Evolutionary conservation across 2,113 vertebrate genomes (phyloP).

Genomic region (Oryzias melastigma): DNA sequence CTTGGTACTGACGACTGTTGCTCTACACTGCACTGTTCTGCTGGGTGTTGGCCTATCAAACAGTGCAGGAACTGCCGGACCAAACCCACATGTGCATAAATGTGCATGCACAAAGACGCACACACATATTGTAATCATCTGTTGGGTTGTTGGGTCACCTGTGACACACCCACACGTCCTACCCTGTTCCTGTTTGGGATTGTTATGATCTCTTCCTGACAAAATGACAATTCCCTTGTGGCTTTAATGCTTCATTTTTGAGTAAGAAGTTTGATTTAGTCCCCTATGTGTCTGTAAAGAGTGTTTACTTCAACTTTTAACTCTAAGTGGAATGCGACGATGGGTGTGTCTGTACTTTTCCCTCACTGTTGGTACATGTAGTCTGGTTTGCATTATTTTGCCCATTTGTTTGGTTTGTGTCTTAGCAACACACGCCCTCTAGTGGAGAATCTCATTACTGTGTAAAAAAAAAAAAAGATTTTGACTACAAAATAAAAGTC

Average conservation of each 20-base stretch:
- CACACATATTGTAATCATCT: not conserved
- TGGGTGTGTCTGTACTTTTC: constrained; percentile 74
- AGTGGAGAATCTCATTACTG: constrained; percentile 42
- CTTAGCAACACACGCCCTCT: constrained; percentile 47
- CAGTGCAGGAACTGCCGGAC: constrained; percentile 9
- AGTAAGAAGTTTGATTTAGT: not conserved
- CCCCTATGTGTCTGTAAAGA: not conserved
- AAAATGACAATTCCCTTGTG: constrained; percentile 2
- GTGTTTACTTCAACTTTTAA: constrained; percentile 9
- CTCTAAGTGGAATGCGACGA: constrained; percentile 41
- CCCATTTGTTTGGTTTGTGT: constrained; percentile 23
- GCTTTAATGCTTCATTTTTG: constrained; percentile 13
- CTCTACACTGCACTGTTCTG: constrained; percentile 21
- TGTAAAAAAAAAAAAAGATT: not conserved
- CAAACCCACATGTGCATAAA: constrained; percentile 7
- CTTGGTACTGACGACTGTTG: constrained; percentile 51
- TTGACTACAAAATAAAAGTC: not conserved
- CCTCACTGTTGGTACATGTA: constrained; percentile 27
- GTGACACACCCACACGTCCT: constrained; percentile 42
- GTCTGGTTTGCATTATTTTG: constrained; percentile 47
- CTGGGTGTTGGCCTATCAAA: constrained; percentile 53
- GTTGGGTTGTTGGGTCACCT: constrained; percentile 2
- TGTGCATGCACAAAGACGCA: not conserved
- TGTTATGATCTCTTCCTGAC: not conserved
- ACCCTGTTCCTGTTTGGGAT: constrained; percentile 21